These are phyloP conservation scores for Rhopalosiphum nymphaeae DNA, from an alignment of 2,888 invertebrate genomes.

Conservation along the genomic window DNA sequence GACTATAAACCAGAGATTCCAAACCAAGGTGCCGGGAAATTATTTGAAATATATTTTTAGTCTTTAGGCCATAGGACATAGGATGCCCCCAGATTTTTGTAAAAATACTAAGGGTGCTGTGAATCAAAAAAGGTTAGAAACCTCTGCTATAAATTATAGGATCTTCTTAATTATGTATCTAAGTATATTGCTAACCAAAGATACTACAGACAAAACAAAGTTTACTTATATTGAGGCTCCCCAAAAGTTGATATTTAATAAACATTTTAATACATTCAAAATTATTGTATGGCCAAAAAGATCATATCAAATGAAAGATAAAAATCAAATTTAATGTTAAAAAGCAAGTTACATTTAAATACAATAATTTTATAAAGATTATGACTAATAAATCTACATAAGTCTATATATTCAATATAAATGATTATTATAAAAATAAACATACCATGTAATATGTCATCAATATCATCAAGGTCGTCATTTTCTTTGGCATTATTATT, in stretches of 20 bases:
- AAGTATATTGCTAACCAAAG: background rate
- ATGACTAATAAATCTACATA: background rate
- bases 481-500: slow-evolving; percentile 58
- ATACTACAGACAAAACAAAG: background rate
- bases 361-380: background rate
- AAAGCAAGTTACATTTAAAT: background rate
- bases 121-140: no score
- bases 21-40: no score
- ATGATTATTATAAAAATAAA: background rate
- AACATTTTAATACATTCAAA: background rate
- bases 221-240: background rate
- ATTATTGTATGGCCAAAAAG: background rate
- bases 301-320: background rate
- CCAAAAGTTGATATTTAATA: background rate
- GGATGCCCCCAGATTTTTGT: no score
- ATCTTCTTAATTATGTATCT: background rate
- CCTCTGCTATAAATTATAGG: background rate
- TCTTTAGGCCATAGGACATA: no score
- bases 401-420: background rate
- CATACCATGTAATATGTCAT: slow-evolving; percentile 50
- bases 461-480: slow-evolving; percentile 64
- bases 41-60: no score
- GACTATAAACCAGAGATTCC: background rate
- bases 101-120: no score
- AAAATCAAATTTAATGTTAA: background rate